Evolutionary conservation across 2,888 invertebrate species (phyloP), one percentile per base, ranked within the genome.

Genomic region (Andrena trimmerana): DNA sequence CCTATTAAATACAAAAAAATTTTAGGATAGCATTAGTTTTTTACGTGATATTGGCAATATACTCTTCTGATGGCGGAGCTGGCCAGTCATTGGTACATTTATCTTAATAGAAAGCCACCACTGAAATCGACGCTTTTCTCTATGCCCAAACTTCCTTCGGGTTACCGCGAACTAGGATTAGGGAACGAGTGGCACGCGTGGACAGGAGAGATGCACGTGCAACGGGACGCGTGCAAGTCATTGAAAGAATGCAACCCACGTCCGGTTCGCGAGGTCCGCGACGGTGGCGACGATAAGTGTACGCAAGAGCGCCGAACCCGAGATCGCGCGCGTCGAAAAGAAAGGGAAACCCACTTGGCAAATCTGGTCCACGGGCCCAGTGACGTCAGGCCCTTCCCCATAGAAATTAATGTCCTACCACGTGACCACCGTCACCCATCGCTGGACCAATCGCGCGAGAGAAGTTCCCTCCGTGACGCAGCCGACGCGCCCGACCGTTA

Each of bases 381-480:
- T 87, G 89, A 89, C 88, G 86, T 84, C 88, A 89, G 76, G 78
- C 78, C 79, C 84, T 87, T 42, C 86, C 86, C 89, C 89, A 83
- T 88, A 84, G 89, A 87, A 88, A 89, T 88, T 89, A 89, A 89
- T 80, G 80, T 70, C 63, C 50, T 57, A 63, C 78, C 88, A 89
- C 87, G 89, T 88, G 88, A 89, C 71, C 71, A 74, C 60, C 79
- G 78, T 88, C 82, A 83, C 71, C 86, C 69, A 83, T 68, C 76
- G 70, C 66, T 68, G 82, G 83, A 79, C 89, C 89, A 89, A 88
- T 89, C 73, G 59, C 78, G 57, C 59, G 48, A 74, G 79, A 77
- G 78, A 85, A 75, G 67, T 83, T 78, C 77, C 85, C 86, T 60
- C 78, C 78, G 85, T 87, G 83, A 88, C 87, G 75, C 70, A 73